These are phyloP conservation scores for Galaxias olidus DNA, from an alignment of 2,797 vertebrate genomes.

Conservation along the genomic window DNA sequence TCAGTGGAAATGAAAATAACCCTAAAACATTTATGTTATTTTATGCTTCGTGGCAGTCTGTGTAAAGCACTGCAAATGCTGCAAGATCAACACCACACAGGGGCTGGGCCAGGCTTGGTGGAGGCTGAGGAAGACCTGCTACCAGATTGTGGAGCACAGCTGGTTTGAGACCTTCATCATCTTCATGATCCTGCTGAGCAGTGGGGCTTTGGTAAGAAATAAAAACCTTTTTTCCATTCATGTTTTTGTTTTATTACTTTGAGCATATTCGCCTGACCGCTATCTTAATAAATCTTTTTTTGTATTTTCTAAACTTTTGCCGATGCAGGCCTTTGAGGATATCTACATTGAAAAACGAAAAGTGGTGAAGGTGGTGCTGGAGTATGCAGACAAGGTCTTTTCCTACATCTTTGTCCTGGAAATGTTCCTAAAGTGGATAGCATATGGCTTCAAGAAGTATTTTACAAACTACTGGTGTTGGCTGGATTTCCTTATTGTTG, in stretches of 20 bases:
- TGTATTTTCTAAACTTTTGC: neutral
- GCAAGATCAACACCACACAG: conserved; percentile 67
- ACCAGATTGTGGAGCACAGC: conserved; percentile 90
- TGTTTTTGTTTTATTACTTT: too few relatives aligned
- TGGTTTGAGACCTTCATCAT: conserved; percentile 97
- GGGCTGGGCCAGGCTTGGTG: conserved; percentile 83
- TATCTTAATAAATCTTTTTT: neutral
- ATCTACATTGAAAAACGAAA: conserved; percentile 94
- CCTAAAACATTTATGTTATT: too few relatives aligned
- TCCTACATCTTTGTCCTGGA: conserved; percentile 95
- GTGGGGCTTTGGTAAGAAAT: conserved; percentile 84
- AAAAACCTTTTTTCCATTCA: too few relatives aligned
- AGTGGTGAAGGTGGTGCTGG: conserved; percentile 86
- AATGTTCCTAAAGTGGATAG: conserved; percentile 97
- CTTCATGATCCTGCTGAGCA: conserved; percentile 95
- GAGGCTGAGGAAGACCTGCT: conserved; percentile 92
- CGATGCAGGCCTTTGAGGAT: conserved; percentile 93
- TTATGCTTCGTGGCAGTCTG: conserved; percentile 71
- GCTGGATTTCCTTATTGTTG: conserved; percentile 98
- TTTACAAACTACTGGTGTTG: conserved; percentile 98
- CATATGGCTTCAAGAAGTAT: conserved; percentile 95
- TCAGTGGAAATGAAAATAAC: too few relatives aligned
- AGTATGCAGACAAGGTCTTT: conserved; percentile 92
- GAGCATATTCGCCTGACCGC: too few relatives aligned
- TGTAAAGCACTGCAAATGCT: conserved; percentile 72